Percentiles rank a stretch among this genome's conserved stretches.
These are phyloP conservation scores for Fragum fragum DNA, from an alignment of 2,888 invertebrate genomes.

Conservation along the genomic window DNA sequence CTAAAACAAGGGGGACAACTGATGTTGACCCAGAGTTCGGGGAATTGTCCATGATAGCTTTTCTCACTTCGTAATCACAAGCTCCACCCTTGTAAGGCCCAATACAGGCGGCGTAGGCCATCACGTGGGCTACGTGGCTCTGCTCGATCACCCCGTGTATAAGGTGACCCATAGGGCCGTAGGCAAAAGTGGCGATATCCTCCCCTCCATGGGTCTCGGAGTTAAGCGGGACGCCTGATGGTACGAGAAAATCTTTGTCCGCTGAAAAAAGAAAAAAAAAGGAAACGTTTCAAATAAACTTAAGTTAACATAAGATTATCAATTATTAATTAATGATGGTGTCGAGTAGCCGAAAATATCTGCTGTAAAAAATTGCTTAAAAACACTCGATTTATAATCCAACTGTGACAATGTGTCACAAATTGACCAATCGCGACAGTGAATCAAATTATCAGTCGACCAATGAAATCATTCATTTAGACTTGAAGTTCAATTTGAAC, in stretches of 20 bases:
- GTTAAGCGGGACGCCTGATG: slow-evolving; percentile 66
- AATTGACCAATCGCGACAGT: too few relatives aligned
- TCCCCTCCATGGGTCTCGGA: slow-evolving; percentile 88
- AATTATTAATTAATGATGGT: too few relatives aligned
- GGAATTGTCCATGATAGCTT: neutral
- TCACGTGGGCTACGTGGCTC: slow-evolving; percentile 94
- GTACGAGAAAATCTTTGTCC: slow-evolving; percentile 61
- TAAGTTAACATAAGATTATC: too few relatives aligned
- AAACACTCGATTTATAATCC: too few relatives aligned
- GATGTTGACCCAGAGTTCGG: neutral
- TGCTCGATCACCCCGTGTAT: slow-evolving; percentile 96
- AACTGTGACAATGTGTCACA: too few relatives aligned
- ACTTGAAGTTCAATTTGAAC: too few relatives aligned
- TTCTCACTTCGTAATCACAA: slow-evolving; percentile 7
- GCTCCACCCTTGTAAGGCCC: slow-evolving; percentile 87
- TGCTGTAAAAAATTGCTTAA: too few relatives aligned
- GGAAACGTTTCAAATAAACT: too few relatives aligned
- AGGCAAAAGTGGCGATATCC: slow-evolving; percentile 95
- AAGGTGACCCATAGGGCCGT: slow-evolving; percentile 93
- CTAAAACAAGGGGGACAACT: neutral
- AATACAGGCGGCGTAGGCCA: slow-evolving; percentile 93
- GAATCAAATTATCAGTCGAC: too few relatives aligned
- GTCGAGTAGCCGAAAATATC: too few relatives aligned
- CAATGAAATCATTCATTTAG: too few relatives aligned
- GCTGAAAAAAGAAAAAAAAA: slow-evolving; percentile 74